Percentiles rank a stretch among this genome's conserved stretches.
Conservation (phyloP, 37 sponge, comb jelly and placozoan species). For the Corticium candelabrum region DNA sequence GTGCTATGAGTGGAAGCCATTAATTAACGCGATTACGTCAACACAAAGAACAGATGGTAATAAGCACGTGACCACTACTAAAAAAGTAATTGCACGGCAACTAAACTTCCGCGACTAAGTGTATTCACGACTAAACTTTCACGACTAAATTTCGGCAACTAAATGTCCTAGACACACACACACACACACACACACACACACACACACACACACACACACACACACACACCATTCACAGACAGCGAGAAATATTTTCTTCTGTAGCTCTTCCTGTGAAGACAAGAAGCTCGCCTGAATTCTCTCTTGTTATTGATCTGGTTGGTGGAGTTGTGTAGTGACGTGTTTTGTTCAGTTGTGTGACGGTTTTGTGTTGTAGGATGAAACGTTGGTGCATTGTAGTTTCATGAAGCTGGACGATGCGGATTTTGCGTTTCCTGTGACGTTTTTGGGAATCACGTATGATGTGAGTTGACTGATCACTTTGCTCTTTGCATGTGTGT, state of each 20-base stretch:
- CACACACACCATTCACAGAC: neutral
- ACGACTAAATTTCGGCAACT: neutral
- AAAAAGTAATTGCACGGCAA: no score
- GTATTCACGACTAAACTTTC: neutral
- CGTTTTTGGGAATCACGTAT: conserved; percentile 34
- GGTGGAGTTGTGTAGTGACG: conserved; percentile 1
- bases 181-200: neutral
- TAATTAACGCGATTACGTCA: no score
- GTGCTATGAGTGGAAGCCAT: no score
- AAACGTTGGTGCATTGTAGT: conserved; percentile 93
- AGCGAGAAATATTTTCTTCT: neutral
- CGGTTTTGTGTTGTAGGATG: conserved; percentile 49
- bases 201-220: neutral
- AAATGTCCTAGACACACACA: neutral
- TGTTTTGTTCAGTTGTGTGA: neutral
- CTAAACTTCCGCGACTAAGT: no score
- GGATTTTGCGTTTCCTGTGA: conserved; percentile 60
- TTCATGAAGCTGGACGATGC: conserved; percentile 49
- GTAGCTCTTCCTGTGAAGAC: conserved; percentile 69
- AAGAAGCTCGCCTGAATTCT: conserved; percentile 68
- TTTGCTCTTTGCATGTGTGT: no score
- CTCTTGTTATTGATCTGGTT: conserved; percentile 81
- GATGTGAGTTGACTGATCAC: no score
- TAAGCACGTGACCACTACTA: no score
- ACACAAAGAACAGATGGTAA: no score